A percentile compares a stretch with the other conserved stretches of the same genome.
phyloP scores from a whole-genome alignment of 2,797 vertebrate species.

The Champsocephalus gunnari region DNA sequence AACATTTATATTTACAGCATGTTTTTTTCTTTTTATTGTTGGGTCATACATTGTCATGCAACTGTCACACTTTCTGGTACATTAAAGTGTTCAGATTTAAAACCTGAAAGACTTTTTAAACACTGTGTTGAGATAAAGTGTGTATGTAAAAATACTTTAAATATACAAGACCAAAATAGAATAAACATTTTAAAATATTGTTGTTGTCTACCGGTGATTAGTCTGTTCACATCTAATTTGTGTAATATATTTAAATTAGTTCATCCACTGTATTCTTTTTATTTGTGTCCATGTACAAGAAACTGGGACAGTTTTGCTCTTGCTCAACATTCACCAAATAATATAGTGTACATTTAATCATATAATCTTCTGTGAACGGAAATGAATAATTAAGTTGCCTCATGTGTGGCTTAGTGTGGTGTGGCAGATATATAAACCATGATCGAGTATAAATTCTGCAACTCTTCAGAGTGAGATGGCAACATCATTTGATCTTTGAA shows the following conservation, averaged over 20 bases:
- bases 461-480: neutral
- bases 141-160: constrained; percentile 61
- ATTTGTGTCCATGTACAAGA: neutral
- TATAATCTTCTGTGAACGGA: neutral
- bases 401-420: too few species aligned
- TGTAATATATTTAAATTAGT: constrained; percentile 18
- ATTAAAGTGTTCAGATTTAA: constrained; percentile 36
- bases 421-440: too few species aligned
- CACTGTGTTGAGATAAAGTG: constrained; percentile 54
- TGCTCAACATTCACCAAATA: neutral
- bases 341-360: neutral
- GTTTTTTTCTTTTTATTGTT: constrained; percentile 58
- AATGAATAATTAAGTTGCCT: neutral
- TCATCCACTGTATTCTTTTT: neutral
- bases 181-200: constrained; percentile 77
- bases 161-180: constrained; percentile 60
- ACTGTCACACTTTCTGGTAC: constrained; percentile 29
- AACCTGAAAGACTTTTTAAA: constrained; percentile 57
- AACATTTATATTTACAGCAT: constrained; percentile 38
- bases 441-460: too few species aligned
- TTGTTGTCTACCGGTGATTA: constrained; percentile 37
- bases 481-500: neutral
- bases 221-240: constrained; percentile 5
- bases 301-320: neutral
- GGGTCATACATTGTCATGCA: constrained; percentile 35